Percentiles rank a stretch among this genome's conserved stretches.
Evolutionary conservation across 2,797 vertebrate genomes (phyloP).

Genomic region (Loris lydekkerianus): DNA sequence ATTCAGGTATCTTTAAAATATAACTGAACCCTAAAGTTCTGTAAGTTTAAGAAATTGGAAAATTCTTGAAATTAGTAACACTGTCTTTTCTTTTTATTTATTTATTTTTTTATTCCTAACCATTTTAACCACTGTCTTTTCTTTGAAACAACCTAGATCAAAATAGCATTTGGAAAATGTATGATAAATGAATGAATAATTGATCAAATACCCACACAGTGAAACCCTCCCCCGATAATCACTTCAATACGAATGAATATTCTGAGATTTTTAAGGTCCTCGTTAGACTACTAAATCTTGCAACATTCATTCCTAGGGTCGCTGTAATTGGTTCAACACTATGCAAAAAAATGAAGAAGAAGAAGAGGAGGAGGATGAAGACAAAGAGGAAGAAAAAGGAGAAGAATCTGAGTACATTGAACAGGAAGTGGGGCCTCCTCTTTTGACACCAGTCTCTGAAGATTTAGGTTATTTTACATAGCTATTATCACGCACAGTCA

Average conservation of each 20-base stretch:
- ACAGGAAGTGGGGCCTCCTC: constrained; percentile 94
- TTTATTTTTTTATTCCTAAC: too few relatives aligned
- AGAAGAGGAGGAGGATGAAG: constrained; percentile 91
- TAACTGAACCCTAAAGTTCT: not conserved
- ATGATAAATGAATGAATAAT: not conserved
- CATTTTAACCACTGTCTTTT: not conserved
- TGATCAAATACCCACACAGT: not conserved
- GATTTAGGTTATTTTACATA: constrained; percentile 92
- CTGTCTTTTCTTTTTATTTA: constrained; percentile 3
- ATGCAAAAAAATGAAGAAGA: constrained; percentile 89
- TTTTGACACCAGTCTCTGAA: constrained; percentile 95
- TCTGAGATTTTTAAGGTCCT: constrained; percentile 48
- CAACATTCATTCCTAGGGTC: constrained; percentile 90
- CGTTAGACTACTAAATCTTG: constrained; percentile 60
- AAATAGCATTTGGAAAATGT: constrained; percentile 7
- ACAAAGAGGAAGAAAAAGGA: constrained; percentile 91
- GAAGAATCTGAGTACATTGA: constrained; percentile 92
- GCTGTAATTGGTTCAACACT: constrained; percentile 95
- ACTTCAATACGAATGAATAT: constrained; percentile 39
- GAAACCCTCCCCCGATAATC: not conserved
- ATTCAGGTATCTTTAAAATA: constrained; percentile 49
- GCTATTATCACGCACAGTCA: not conserved
- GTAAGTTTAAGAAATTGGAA: constrained; percentile 36
- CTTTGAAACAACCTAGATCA: not conserved
- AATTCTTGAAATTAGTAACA: constrained; percentile 32